Evolutionary conservation across 1,140 invertebrate species (phyloP), one percentile per base, ranked within the genome.

Genomic region (Popillia japonica): DNA sequence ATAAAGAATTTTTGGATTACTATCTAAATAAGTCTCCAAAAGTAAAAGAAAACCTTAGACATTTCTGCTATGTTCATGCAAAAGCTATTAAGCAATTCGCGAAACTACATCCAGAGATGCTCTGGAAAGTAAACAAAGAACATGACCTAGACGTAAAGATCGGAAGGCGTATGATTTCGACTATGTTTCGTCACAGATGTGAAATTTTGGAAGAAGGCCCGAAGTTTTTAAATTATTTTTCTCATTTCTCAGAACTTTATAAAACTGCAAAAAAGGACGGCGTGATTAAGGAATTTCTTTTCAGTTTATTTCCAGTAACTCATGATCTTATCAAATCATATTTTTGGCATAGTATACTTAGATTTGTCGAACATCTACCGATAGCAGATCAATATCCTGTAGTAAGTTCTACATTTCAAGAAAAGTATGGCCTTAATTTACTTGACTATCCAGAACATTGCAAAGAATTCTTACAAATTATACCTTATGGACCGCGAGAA

Each of bases 1-100:
- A 42, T 74, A 40, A 41, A 10, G 40, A 40, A 42, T 74, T 74
- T 42, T 42, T 42, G 2, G n/a, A 20, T 7, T 74, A n/a, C 42
- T 74, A 74, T 74, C 40, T 74, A 10, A 34, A 74, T 20, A n/a
- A n/a, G n/a, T n/a, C 17, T 41, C 42, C 42, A 42, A 41, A 42
- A 7, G 6, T 17, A 40, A 41, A 74, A 74, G 27, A 6, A 9
- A 22, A 22, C 23, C 2, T 0, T 10, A 3, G 42, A 2, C 40
- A 11, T 14, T 40, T 40, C 10, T 0, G 14, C 17, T 41, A 40
- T 6, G 9, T 10, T 14, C n/a, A 74, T 17, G 9, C 34, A 40
- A 40, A 9, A 4, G 11, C 17, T n/a, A 0, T 42, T 22, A 74
- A 40, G 20, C 2, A 14, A 4, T 22, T 74, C 6, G 40, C 40